Percentiles rank a stretch among this genome's conserved stretches.
phyloP scores from a whole-genome alignment of 2,797 vertebrate species.

The Ctenopoma multispine region DNA sequence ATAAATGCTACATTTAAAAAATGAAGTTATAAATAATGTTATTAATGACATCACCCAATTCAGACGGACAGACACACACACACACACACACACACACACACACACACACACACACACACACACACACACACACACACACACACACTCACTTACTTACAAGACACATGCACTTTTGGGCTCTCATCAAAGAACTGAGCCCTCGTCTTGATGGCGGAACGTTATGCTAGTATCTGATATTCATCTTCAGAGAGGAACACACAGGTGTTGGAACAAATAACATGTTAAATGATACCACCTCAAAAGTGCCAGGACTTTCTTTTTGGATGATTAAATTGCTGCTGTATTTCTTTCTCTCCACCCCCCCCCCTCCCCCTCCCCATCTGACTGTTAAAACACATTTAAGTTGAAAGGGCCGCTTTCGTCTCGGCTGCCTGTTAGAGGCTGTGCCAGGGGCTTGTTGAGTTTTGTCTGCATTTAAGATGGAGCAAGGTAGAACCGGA shows the following conservation, averaged over 20 bases:
- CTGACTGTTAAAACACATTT: conserved; percentile 64
- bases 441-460: conserved; percentile 68
- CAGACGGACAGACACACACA: conserved; percentile 31
- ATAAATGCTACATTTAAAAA: conserved; percentile 25
- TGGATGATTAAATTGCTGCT: conserved; percentile 70
- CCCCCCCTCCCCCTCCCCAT: neutral
- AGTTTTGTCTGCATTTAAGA: conserved; percentile 62
- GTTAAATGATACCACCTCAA: conserved; percentile 77
- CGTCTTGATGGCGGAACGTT: conserved; percentile 73
- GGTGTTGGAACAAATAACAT: conserved; percentile 79
- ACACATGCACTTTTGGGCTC: conserved; percentile 47
- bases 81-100: conserved; percentile 13
- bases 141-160: conserved; percentile 10
- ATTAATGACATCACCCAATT: conserved; percentile 38
- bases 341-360: conserved; percentile 27
- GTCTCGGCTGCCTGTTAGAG: conserved; percentile 59
- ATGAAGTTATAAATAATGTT: conserved; percentile 20
- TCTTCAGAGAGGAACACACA: conserved; percentile 76
- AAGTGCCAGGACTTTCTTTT: conserved; percentile 64
- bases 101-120: conserved; percentile 29
- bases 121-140: conserved; percentile 6
- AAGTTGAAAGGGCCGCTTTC: conserved; percentile 68
- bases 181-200: conserved; percentile 73
- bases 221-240: conserved; percentile 76
- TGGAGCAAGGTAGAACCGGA: conserved; percentile 51